phyloP scores from a whole-genome alignment of 2,797 vertebrate species.

The Tapera naevia region DNA sequence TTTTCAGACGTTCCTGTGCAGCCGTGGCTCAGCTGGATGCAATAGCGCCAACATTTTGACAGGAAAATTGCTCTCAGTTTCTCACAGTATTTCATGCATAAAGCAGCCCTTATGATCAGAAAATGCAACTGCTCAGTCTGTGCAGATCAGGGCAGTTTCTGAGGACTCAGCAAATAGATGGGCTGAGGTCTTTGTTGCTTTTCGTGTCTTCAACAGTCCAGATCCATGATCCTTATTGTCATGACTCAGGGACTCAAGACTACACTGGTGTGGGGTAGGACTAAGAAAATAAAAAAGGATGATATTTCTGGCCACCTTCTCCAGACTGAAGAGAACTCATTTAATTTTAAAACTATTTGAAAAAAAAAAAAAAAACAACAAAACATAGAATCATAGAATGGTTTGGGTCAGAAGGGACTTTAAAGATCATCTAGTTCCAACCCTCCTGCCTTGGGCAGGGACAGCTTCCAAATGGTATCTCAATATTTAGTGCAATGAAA shows the following conservation, averaged over 20 bases:
- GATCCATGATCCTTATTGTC: not conserved
- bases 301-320: not conserved
- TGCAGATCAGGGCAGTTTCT: not conserved
- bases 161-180: not conserved
- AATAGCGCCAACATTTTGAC: not conserved
- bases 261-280: fast-evolving
- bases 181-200: not conserved
- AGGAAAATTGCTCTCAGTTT: slow-evolving; percentile 27
- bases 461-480: too few species aligned
- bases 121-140: not conserved
- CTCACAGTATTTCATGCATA: not conserved
- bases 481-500: not conserved
- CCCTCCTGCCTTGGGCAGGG: too few species aligned
- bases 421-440: too few species aligned
- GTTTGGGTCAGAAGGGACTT: too few species aligned
- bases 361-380: too few species aligned
- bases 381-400: too few species aligned
- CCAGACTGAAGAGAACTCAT: not conserved
- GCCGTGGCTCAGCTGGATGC: not conserved
- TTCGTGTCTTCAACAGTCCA: not conserved
- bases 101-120: not conserved
- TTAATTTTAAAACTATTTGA: not conserved
- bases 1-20: not conserved
- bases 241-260: not conserved
- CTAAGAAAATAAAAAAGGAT: not conserved